Percentiles rank a stretch among this genome's conserved stretches.
These are phyloP conservation scores for Pyrrhosoma nymphula DNA, from an alignment of 2,888 invertebrate species.

Conservation along the genomic window DNA sequence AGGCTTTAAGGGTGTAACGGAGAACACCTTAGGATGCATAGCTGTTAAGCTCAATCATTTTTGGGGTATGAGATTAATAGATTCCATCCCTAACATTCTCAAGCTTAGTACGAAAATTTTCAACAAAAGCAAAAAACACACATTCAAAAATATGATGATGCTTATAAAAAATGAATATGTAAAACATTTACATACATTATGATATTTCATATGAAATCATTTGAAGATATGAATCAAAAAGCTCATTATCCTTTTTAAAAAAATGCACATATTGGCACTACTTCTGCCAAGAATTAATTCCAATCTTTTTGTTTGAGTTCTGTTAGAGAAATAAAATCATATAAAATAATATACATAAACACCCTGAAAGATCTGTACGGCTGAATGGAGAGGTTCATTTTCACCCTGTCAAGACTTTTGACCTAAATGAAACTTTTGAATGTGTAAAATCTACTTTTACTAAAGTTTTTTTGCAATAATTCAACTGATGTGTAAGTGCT, in stretches of 20 bases:
- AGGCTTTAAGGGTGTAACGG: not conserved
- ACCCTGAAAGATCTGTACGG: no score
- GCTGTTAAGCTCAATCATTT: constrained; percentile 11
- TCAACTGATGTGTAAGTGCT: no score
- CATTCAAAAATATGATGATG: constrained; percentile 20
- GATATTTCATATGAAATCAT: no score
- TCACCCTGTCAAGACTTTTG: no score
- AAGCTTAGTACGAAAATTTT: not conserved
- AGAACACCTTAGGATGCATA: not conserved
- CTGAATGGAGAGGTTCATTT: no score
- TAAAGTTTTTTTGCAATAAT: no score
- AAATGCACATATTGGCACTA: not conserved
- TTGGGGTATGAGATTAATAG: not conserved
- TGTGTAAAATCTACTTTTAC: no score
- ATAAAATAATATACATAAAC: no score
- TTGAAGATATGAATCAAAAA: constrained; percentile 24
- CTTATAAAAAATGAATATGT: not conserved
- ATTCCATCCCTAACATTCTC: not conserved
- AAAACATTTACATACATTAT: no score
- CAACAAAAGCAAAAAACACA: not conserved
- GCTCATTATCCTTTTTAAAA: not conserved
- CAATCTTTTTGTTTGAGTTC: not conserved
- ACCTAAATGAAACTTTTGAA: no score
- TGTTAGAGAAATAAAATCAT: not conserved
- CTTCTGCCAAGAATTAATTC: not conserved